Conservation (phyloP, 2,797 vertebrate genomes). For the Chiroxiphia lanceolata region DNA sequence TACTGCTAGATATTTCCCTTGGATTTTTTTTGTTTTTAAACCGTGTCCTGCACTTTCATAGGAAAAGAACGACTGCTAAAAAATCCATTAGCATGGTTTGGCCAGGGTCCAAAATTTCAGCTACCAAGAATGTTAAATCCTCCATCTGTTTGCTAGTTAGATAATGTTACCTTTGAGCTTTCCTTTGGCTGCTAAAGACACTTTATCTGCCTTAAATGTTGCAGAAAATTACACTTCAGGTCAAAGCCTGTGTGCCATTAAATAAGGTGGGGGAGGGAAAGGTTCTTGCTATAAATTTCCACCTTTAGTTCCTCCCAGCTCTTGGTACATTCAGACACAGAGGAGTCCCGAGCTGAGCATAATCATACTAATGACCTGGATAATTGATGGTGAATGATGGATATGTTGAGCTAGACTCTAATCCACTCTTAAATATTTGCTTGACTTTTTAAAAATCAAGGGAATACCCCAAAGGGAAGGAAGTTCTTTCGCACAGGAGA, state of each 20-base stretch:
- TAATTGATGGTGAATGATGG: conserved; percentile 68
- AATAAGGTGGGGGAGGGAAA: neutral
- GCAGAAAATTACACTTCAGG: conserved; percentile 74
- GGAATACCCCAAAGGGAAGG: conserved; percentile 59
- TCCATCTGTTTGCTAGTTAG: conserved; percentile 71
- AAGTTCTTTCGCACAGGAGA: conserved; percentile 47
- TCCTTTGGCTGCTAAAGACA: conserved; percentile 69
- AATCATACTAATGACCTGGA: conserved; percentile 63
- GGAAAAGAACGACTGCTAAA: conserved; percentile 53
- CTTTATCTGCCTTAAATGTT: conserved; percentile 74
- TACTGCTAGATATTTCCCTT: neutral
- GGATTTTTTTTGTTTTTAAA: neutral
- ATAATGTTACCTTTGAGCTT: conserved; percentile 75
- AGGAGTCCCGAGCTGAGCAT: neutral
- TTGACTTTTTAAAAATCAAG: conserved; percentile 57
- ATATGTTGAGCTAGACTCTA: conserved; percentile 60
- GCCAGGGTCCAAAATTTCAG: conserved; percentile 56
- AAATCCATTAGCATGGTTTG: conserved; percentile 69
- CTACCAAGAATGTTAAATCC: conserved; percentile 72
- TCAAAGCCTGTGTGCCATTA: conserved; percentile 66
- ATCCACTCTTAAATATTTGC: conserved; percentile 69
- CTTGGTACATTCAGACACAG: conserved; percentile 24
- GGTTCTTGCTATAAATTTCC: conserved; percentile 55
- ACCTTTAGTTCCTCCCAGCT: conserved; percentile 35
- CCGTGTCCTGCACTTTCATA: neutral